A percentile compares a stretch with the other conserved stretches of the same genome.
These are phyloP conservation scores for Forficula auricularia DNA, from an alignment of 1,140 invertebrate species.

Conservation along the genomic window DNA sequence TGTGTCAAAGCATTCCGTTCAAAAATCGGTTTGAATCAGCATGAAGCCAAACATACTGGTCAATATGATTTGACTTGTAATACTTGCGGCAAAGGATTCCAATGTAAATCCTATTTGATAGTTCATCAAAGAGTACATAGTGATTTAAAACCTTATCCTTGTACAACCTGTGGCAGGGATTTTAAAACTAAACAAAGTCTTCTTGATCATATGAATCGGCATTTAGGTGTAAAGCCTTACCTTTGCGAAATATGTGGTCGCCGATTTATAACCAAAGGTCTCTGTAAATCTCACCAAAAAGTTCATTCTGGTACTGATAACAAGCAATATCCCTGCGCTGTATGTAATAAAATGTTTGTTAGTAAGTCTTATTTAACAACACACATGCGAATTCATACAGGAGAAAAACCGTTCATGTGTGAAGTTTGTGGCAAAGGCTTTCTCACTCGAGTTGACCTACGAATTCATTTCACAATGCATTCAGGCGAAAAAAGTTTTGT, in stretches of 20 bases:
- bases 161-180: constrained; percentile 39
- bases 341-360: constrained; percentile 49
- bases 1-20: constrained; percentile 56
- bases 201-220: constrained; percentile 60
- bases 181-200: constrained; percentile 58
- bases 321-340: constrained; percentile 44
- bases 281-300: constrained; percentile 50
- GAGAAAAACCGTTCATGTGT: constrained; percentile 55
- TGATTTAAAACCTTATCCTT: constrained; percentile 39
- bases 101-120: constrained; percentile 49
- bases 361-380: constrained; percentile 62
- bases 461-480: constrained; percentile 46
- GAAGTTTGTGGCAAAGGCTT: constrained; percentile 49
- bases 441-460: constrained; percentile 32
- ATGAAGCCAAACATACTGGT: constrained; percentile 45
- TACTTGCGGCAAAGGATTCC: constrained; percentile 51
- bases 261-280: constrained; percentile 63
- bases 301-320: constrained; percentile 46
- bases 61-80: constrained; percentile 46
- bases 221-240: constrained; percentile 65
- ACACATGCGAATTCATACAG: constrained; percentile 75
- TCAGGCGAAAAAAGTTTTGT: constrained; percentile 51
- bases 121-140: constrained; percentile 51
- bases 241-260: constrained; percentile 60
- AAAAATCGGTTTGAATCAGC: constrained; percentile 47